Evolutionary conservation across 1,140 invertebrate genomes (phyloP).

Genomic region (Choristoneura fumiferana): DNA sequence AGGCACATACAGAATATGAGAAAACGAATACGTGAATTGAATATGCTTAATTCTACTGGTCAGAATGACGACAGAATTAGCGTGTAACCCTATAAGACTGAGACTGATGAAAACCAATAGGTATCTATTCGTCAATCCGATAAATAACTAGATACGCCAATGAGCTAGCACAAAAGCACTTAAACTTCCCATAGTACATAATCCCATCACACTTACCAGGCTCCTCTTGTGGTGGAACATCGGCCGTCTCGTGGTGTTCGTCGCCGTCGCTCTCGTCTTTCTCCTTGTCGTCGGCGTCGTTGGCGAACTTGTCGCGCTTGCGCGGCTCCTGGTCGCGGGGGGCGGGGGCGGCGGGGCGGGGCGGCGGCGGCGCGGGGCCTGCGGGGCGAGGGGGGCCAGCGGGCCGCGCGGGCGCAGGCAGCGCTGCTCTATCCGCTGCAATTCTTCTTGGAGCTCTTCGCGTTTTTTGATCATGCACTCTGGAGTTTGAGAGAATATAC

Average conservation of each 20-base stretch:
- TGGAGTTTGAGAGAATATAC: conserved; percentile 29
- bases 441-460: conserved; percentile 58
- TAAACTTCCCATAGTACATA: too few species aligned
- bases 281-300: conserved; percentile 51
- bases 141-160: too few species aligned
- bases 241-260: conserved; percentile 29
- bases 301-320: conserved; percentile 64
- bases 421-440: conserved; percentile 64
- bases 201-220: conserved; percentile 32
- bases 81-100: too few species aligned
- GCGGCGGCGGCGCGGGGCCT: conserved; percentile 35
- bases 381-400: conserved; percentile 32
- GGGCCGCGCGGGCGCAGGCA: conserved; percentile 48
- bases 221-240: conserved; percentile 24
- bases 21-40: too few species aligned
- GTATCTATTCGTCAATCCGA: too few species aligned
- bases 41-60: too few species aligned
- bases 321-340: conserved; percentile 34
- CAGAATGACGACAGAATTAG: too few species aligned
- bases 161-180: too few species aligned
- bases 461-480: conserved; percentile 73
- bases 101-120: too few species aligned
- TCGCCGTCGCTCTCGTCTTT: conserved; percentile 55
- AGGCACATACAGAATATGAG: too few species aligned
- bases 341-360: too few species aligned